Evolutionary conservation across 2,888 invertebrate genomes (phyloP).

Genomic region (Macaria notata): DNA sequence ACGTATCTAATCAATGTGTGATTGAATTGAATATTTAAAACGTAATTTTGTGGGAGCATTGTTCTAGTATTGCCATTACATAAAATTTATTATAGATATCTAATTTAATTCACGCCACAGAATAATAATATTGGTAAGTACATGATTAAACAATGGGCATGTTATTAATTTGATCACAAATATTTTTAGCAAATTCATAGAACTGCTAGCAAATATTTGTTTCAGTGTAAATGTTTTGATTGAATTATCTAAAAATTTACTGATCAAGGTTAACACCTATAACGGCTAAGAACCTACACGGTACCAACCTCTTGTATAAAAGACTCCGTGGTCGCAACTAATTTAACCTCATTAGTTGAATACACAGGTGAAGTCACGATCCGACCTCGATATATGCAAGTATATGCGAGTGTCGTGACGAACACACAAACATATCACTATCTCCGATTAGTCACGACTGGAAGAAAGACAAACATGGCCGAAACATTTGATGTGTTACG

Average conservation of each 20-base stretch:
- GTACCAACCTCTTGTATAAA: too few species aligned
- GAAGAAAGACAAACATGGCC: conserved; percentile 7
- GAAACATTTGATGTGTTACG: conserved; percentile 4
- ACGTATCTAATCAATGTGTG: conserved; percentile 64
- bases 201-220: too few species aligned
- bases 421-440: conserved; percentile 19
- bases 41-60: conserved; percentile 66
- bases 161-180: too few species aligned
- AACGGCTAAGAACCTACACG: too few species aligned
- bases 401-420: conserved; percentile 13
- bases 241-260: too few species aligned
- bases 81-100: conserved; percentile 5
- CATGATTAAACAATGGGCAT: too few species aligned
- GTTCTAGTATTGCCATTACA: conserved; percentile 39
- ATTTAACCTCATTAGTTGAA: background rate
- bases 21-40: conserved; percentile 73
- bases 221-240: too few species aligned
- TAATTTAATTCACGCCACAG: too few species aligned
- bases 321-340: too few species aligned
- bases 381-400: conserved; percentile 4
- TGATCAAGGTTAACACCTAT: too few species aligned
- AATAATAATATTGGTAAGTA: too few species aligned
- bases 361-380: conserved; percentile 21
- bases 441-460: conserved; percentile 16
- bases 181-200: too few species aligned